A percentile compares a stretch with the other conserved stretches of the same genome.
These are phyloP conservation scores for Habrosyne pyritoides DNA, from an alignment of 2,888 invertebrate species.

Conservation along the genomic window DNA sequence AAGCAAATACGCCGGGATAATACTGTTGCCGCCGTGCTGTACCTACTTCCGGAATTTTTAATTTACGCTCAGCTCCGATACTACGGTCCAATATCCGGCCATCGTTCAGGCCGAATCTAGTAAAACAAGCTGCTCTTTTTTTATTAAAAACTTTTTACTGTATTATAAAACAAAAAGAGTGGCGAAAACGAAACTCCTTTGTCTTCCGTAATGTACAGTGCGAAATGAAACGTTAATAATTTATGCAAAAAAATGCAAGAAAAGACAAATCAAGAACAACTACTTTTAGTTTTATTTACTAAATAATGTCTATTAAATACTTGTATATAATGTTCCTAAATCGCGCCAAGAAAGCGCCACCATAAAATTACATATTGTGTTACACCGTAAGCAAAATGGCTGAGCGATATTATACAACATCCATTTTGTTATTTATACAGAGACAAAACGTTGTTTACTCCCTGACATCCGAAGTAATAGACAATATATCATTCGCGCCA, in stretches of 20 bases:
- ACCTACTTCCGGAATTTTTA: constrained; percentile 55
- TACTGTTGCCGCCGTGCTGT: constrained; percentile 17
- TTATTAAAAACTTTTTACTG: constrained; percentile 16
- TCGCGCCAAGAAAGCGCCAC: not conserved
- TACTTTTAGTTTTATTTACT: too few relatives aligned
- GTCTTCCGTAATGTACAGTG: not conserved
- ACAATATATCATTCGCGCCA: constrained; percentile 23
- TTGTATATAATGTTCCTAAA: not conserved
- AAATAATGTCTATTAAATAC: too few relatives aligned
- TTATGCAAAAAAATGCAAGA: not conserved
- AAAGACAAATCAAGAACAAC: too few relatives aligned
- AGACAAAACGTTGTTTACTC: constrained; percentile 1
- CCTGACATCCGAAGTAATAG: constrained; percentile 12
- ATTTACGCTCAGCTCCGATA: constrained; percentile 48
- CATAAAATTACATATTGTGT: not conserved
- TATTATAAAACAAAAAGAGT: not conserved
- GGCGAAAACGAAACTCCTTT: constrained; percentile 1
- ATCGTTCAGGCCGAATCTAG: constrained; percentile 37
- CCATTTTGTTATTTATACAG: not conserved
- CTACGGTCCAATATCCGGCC: constrained; percentile 54
- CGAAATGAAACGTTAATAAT: not conserved
- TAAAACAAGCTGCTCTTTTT: constrained; percentile 26
- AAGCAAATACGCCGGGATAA: constrained; percentile 37
- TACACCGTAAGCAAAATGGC: not conserved
- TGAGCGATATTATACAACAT: not conserved